Conservation (phyloP, 1,140 invertebrate species). For the Zaprionus lachaisei region DNA sequence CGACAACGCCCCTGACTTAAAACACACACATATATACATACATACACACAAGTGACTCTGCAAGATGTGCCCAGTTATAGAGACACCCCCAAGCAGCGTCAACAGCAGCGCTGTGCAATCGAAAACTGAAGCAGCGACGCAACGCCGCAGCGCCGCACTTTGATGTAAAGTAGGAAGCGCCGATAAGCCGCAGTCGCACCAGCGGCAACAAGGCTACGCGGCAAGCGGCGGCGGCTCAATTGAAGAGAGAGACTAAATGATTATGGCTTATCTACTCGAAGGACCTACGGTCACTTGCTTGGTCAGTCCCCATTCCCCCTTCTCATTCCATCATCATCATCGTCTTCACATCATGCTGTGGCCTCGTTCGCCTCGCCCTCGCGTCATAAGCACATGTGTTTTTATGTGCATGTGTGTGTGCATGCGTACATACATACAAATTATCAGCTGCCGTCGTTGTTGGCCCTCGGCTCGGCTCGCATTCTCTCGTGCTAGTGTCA, state of each 20-base stretch:
- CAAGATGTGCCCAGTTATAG: background rate
- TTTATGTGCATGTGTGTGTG: background rate
- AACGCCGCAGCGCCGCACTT: conserved; percentile 37
- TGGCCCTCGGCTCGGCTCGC: conserved; percentile 55
- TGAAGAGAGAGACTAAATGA: conserved; percentile 67
- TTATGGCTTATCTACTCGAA: conserved; percentile 76
- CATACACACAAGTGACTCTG: background rate
- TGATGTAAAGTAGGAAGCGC: conserved; percentile 58
- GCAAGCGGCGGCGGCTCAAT: conserved; percentile 38
- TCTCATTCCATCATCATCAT: conserved; percentile 18
- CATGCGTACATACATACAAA: conserved; percentile 19
- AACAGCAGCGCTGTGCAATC: conserved; percentile 27
- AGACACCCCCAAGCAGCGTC: conserved; percentile 3
- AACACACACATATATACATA: conserved; percentile 11
- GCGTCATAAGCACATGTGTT: conserved; percentile 16
- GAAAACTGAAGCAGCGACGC: background rate
- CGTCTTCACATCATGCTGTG: conserved; percentile 24
- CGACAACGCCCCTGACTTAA: conserved; percentile 51
- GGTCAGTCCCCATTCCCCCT: conserved; percentile 4
- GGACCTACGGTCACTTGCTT: conserved; percentile 60
- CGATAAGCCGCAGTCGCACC: conserved; percentile 33
- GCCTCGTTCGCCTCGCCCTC: conserved; percentile 54
- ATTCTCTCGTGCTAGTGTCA: conserved; percentile 12
- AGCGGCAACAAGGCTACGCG: conserved; percentile 37
- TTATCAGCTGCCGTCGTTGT: conserved; percentile 70